phyloP scores from a whole-genome alignment of 2,888 invertebrate genomes.

The Arrhopalites spinosus region DNA sequence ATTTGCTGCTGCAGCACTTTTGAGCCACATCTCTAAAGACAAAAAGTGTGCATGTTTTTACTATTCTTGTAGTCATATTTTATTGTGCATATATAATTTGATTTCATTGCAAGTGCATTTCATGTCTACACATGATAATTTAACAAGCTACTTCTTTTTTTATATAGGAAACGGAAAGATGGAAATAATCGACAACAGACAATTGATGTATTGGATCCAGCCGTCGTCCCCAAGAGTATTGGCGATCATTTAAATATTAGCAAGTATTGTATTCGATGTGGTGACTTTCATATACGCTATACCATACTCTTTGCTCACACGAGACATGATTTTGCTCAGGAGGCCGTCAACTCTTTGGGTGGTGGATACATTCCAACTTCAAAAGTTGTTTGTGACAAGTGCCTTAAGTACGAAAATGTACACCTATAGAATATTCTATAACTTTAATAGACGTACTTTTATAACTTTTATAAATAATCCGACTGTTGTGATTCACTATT shows the following conservation, averaged over 20 bases:
- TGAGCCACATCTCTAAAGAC: background rate
- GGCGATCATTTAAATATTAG: background rate
- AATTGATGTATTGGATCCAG: background rate
- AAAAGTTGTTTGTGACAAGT: slow-evolving; percentile 7
- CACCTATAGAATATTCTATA: background rate
- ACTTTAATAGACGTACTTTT: background rate
- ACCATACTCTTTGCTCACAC: background rate
- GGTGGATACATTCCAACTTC: background rate
- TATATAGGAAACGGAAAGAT: background rate
- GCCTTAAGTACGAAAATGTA: background rate
- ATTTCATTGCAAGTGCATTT: background rate
- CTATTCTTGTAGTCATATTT: background rate
- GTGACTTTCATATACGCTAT: slow-evolving; percentile 19
- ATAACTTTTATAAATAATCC: no score
- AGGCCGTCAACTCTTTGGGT: background rate
- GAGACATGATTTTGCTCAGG: background rate
- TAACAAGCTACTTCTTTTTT: background rate
- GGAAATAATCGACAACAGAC: background rate
- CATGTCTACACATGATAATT: background rate
- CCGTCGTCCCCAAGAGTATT: slow-evolving; percentile 8
- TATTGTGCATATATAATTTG: background rate
- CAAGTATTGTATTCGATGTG: slow-evolving; percentile 27
- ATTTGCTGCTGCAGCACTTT: slow-evolving; percentile 9
- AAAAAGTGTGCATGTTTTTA: background rate
- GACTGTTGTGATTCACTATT: no score